Base-by-base conservation (phyloP, 2,113 vertebrate genomes). In the Cololabis saira region DNA sequence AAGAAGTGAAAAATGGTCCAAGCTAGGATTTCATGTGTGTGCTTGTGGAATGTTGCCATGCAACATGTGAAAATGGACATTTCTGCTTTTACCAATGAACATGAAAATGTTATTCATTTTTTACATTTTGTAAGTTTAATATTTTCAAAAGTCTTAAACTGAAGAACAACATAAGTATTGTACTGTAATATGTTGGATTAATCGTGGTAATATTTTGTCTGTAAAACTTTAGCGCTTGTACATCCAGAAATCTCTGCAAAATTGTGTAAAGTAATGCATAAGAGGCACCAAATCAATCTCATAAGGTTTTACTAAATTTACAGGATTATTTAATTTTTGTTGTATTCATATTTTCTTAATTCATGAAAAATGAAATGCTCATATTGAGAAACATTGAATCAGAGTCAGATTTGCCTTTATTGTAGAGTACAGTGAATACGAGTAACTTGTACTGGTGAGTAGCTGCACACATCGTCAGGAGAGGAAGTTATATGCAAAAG, bases 281-380 rank as follows among this genome's bases (percentile, higher is more conserved):
- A 37, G 10, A 37, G 33, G 10, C 33, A 37, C 33, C 33, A 37
- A 37, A 37, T 4, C 33, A 37, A 37, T 7, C 10, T 3, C 2
- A 27, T 27, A 27, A 2, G 5, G 24, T 27, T 27, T 27, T 27
- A 27, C 24, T 27, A 27, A 27, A 27, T 27, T 27, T 27, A 27
- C 3, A 3, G 3, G 33, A 37, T 37, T 37, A 7, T 47, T 27
- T 30, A 53, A n/a, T 72, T 12, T 70, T 62, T 52, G 9, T 59
- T 59, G 15, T 33, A 13, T 56, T n/a, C 9, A 48, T 74, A 30
- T 71, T 73, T 82, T 74, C 24, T 81, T 63, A 61, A 72, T 44
- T 71, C 74, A 79, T 62, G 54, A 64, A 74, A 3, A 17, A 53
- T 16, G 16, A 15, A 54, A 24, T 41, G 2, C 13, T 33, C 16